Percentiles rank a stretch among this genome's conserved stretches.
These are phyloP conservation scores for Phthorimaea operculella DNA, from an alignment of 1,140 invertebrate genomes.

Conservation along the genomic window DNA sequence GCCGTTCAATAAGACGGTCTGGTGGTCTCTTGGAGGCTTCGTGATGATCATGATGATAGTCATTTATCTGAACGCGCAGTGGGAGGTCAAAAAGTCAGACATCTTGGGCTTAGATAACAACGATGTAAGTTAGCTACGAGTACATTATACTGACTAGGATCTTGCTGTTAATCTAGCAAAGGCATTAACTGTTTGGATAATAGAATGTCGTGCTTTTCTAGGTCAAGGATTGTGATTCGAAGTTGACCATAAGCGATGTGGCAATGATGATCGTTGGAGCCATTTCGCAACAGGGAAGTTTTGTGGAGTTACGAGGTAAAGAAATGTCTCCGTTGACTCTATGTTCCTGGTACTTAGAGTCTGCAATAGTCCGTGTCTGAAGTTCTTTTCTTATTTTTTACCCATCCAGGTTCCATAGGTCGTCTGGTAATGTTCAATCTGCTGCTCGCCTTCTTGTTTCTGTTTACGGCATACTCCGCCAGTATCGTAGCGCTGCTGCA, in stretches of 20 bases:
- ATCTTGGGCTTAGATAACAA: neutral
- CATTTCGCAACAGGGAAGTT: slow-evolving; percentile 65
- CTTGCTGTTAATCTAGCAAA: too few species aligned
- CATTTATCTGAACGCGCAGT: slow-evolving; percentile 50
- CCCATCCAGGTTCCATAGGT: slow-evolving; percentile 36
- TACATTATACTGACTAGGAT: too few species aligned
- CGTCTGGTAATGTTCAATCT: slow-evolving; percentile 64
- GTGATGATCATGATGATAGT: slow-evolving; percentile 55
- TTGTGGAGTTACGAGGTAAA: slow-evolving; percentile 54
- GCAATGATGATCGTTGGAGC: slow-evolving; percentile 57
- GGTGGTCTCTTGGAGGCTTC: slow-evolving; percentile 64
- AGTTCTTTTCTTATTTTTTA: too few species aligned
- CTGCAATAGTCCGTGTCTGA: too few species aligned
- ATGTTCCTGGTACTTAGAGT: too few species aligned
- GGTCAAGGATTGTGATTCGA: neutral
- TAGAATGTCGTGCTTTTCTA: neutral
- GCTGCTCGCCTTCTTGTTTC: slow-evolving; percentile 58
- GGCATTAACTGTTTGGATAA: neutral
- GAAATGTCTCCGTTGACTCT: neutral
- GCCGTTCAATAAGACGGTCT: slow-evolving; percentile 70
- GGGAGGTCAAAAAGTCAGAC: slow-evolving; percentile 34
- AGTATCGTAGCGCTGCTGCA: slow-evolving; percentile 74
- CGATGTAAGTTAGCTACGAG: neutral
- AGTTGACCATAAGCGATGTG: slow-evolving; percentile 40
- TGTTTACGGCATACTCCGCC: slow-evolving; percentile 73